Evolutionary conservation across 2,797 vertebrate genomes (phyloP), one percentile per base, ranked within the genome.

Genomic region (Sebastes ruberrimus): DNA sequence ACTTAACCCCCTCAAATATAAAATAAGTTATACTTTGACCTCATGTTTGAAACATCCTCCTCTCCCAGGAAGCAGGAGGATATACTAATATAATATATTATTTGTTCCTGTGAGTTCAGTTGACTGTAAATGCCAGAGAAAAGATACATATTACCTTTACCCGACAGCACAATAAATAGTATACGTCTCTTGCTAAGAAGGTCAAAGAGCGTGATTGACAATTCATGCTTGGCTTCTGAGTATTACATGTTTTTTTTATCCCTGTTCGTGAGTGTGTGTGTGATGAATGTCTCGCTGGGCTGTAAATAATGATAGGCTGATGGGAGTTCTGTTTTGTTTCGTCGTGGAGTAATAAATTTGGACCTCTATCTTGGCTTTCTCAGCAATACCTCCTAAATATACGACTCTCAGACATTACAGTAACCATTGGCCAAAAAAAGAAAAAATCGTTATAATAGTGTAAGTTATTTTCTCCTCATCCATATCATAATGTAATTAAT

Each of bases 91-190:
- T 53, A 30, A 27, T 22, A 22, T 63, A 55, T 14, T 65, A 75
- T 88, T 77, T 56, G 33, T 78, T 78, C 73, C 73, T 83, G 27
- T 71, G 25, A 72, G 77, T 75, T 76, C 56, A 84, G 30, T 81
- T 65, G 62, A 25, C 63, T 55, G 18, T 49, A n/a, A 27, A 78
- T 82, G 42, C 63, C 68, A 74, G 23, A 65, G 33, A 82, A 82
- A 78, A 87, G 71, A 87, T 55, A 64, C 32, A 62, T 33, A 53
- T 30, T 62, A 61, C 77, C 23, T 81, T 71, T 30, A 75, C 56
- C 10, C 25, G 23, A 66, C 9, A 23, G 5, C 7, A 35, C 60
- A n/a, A 75, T 68, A 56, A 62, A 66, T 53, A 77, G 18, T 10
- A 78, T 55, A 63, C 10, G 38, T 76, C 63, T 87, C 75, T 60